phyloP scores from a whole-genome alignment of 2,797 vertebrate species.

The Sebastes steindachneri region DNA sequence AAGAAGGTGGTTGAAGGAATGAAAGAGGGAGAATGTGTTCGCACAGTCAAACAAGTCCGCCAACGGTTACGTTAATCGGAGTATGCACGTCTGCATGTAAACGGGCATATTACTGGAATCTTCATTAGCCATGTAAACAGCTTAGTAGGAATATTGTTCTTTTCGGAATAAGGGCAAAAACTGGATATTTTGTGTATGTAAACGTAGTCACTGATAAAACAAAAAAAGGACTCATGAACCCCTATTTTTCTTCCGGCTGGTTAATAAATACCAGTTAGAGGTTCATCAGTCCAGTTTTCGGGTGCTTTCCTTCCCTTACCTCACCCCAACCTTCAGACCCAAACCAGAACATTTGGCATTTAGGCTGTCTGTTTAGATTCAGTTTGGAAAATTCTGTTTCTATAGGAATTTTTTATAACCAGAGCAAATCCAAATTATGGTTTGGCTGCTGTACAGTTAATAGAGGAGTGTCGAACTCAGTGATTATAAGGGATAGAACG shows the following conservation, averaged over 20 bases:
- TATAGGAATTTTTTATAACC: conserved; percentile 1
- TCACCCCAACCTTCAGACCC: conserved; percentile 20
- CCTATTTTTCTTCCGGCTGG: neutral
- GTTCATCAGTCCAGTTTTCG: conserved; percentile 61
- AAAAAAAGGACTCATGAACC: conserved; percentile 51
- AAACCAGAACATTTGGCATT: conserved; percentile 40
- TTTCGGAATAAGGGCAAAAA: too few species aligned
- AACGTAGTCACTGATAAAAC: too few species aligned
- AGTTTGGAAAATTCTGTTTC: conserved; percentile 13
- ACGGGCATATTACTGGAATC: too few species aligned
- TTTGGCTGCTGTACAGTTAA: conserved; percentile 18
- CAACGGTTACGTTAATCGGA: too few species aligned
- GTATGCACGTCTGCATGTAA: too few species aligned
- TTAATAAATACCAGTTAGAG: neutral
- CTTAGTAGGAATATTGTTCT: too few species aligned
- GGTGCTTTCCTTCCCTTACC: conserved; percentile 10
- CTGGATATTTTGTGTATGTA: too few species aligned
- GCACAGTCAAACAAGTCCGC: too few species aligned
- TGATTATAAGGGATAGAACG: conserved; percentile 1
- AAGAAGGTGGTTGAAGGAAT: too few species aligned
- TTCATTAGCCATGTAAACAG: too few species aligned
- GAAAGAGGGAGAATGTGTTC: too few species aligned
- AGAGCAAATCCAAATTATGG: conserved; percentile 6
- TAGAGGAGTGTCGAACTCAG: neutral
- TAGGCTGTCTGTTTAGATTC: conserved; percentile 36